Evolutionary conservation across 2,797 vertebrate species (phyloP), one percentile per base, ranked within the genome.

Genomic region (Enteromius unitaeniatus): DNA sequence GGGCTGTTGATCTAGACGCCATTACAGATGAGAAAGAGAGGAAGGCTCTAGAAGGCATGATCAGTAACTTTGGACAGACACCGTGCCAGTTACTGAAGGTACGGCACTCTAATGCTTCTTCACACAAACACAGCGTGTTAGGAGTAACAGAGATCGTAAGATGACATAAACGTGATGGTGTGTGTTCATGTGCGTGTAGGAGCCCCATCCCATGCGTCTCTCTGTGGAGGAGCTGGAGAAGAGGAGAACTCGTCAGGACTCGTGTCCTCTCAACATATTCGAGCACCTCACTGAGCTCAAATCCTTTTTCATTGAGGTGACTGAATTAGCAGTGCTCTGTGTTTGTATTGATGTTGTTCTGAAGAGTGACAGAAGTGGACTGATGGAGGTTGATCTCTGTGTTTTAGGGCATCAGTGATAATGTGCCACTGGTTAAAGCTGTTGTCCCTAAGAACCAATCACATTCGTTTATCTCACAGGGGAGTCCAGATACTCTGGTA

Each of bases 11-110:
- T 91, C 93, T 99, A 86, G 98, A 99, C 75, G 96, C 97, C 87
- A 96, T 99, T 91, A 97, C 96, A 23, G 97, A 99, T 74, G 97
- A 99, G 88, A 99, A 99, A 86, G 98, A 99, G 92, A 95, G 97
- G 5, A 99, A 99, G 85, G 97, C 97, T 78, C 85, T 99, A 89
- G 98, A 99, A 91, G 97, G 97, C 13, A 99, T 99, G 97, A 99
- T 99, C 93, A 99, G 97, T 89, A 99, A 99, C 95, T 99, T 99
- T 89, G 98, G 98, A 23, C 98, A 99, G 93, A 99, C 97, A 1
- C 98, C 97, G 2, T 99, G 98, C 88, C 98, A 99, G 86, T 89
- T 99, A 8, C 93, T 99, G 34, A 99, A 99, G 97, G 98, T 99
- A 92, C 15, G 4, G 15, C 23, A 7, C n/a, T 37, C 19, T 6